These are phyloP conservation scores for Dione vanillae DNA, from an alignment of 2,888 invertebrate species.

Conservation along the genomic window DNA sequence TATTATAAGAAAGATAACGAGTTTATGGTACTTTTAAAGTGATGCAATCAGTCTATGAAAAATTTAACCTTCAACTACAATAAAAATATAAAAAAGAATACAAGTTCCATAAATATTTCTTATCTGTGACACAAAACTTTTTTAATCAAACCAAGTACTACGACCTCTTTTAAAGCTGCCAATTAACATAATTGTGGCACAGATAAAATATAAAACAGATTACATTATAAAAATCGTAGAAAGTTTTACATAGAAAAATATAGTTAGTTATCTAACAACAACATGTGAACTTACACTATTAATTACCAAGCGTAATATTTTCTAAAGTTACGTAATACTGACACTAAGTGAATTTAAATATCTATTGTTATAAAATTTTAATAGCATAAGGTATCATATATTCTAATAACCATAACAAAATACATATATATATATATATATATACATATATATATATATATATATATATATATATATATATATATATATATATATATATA, in stretches of 20 bases:
- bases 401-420: not conserved
- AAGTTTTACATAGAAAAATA: conserved; percentile 79
- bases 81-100: conserved; percentile 8
- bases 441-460: not conserved
- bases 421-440: not conserved
- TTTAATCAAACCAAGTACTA: conserved; percentile 5
- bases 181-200: conserved; percentile 34
- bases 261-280: conserved; percentile 74
- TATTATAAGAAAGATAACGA: not conserved
- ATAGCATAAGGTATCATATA: not conserved
- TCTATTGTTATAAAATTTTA: not conserved
- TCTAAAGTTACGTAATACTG: conserved; percentile 48
- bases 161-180: conserved; percentile 18
- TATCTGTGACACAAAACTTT: conserved; percentile 24
- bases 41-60: conserved; percentile 14
- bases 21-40: not conserved
- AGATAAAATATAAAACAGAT: conserved; percentile 48
- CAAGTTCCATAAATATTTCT: conserved; percentile 8
- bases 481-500: not conserved
- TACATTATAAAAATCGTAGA: conserved; percentile 68
- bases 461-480: not conserved
- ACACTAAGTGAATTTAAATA: conserved; percentile 38
- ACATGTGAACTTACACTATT: conserved; percentile 56
- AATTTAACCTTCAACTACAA: not conserved
- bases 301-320: conserved; percentile 47